Conservation (phyloP, 2,888 invertebrate species). For the Tetrapedia diversipes region DNA sequence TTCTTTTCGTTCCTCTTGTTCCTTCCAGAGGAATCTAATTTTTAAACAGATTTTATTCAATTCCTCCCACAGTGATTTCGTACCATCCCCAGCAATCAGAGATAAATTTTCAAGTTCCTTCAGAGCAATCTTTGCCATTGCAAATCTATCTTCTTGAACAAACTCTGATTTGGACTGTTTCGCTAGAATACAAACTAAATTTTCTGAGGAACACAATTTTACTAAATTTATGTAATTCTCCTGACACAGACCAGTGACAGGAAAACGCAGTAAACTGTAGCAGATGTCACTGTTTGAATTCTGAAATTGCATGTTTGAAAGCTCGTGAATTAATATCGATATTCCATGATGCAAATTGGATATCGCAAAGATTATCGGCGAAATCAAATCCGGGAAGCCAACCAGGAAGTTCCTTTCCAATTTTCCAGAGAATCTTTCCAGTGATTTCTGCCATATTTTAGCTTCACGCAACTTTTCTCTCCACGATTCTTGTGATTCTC, state of each 20-base stretch:
- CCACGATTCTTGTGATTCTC: conserved; percentile 33
- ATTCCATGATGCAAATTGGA: conserved; percentile 88
- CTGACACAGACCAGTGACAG: conserved; percentile 79
- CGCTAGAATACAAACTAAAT: conserved; percentile 81
- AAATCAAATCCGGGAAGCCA: conserved; percentile 91
- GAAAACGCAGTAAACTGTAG: conserved; percentile 84
- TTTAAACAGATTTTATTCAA: conserved; percentile 85
- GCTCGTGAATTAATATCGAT: conserved; percentile 84
- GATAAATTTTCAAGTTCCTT: conserved; percentile 88
- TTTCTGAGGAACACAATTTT: conserved; percentile 82
- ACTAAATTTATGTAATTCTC: conserved; percentile 81
- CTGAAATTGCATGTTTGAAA: conserved; percentile 81
- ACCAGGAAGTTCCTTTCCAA: conserved; percentile 85
- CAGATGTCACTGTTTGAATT: conserved; percentile 72
- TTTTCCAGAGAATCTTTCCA: conserved; percentile 85
- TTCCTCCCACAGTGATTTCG: conserved; percentile 82
- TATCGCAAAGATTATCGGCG: conserved; percentile 88
- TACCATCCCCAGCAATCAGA: conserved; percentile 84
- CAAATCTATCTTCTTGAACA: conserved; percentile 82
- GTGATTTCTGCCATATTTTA: conserved; percentile 84
- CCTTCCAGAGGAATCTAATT: conserved; percentile 90
- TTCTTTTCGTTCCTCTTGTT: conserved; percentile 88
- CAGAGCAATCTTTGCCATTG: conserved; percentile 88
- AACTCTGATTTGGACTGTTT: conserved; percentile 69
- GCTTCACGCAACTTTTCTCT: conserved; percentile 79